phyloP scores from a whole-genome alignment of 2,113 vertebrate genomes.

The Ptychochromis oligacanthus region DNA sequence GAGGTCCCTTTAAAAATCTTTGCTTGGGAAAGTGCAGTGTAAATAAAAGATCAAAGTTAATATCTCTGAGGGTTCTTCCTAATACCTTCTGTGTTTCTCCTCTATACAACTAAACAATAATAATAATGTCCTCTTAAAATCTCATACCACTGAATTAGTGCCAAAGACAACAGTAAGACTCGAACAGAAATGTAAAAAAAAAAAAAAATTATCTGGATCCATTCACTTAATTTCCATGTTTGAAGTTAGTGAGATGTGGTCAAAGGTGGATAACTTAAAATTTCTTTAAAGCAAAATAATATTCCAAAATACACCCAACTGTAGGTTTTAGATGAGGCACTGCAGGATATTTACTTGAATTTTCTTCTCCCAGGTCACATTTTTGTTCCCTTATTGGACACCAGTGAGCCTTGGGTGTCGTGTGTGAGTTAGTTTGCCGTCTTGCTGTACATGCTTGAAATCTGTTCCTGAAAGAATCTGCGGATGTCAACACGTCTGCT shows the following conservation, averaged over 20 bases:
- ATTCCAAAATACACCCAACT: conserved; percentile 11
- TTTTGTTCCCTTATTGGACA: not conserved
- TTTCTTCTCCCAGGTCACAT: not conserved
- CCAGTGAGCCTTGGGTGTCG: not conserved
- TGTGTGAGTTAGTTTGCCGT: conserved; percentile 37
- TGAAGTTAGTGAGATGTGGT: conserved; percentile 15
- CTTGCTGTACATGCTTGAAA: conserved; percentile 79
- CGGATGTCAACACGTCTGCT: conserved; percentile 77
- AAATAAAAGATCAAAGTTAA: not conserved
- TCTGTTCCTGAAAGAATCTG: conserved; percentile 77
- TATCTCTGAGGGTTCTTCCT: not conserved
- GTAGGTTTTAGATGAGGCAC: conserved; percentile 40
- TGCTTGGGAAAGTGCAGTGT: not conserved
- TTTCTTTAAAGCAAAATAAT: conserved; percentile 17
- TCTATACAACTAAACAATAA: conserved; percentile 13
- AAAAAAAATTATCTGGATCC: conserved; percentile 1
- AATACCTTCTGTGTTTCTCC: not conserved
- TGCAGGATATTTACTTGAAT: not conserved
- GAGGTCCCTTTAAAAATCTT: conserved; percentile 19
- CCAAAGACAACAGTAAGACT: not conserved
- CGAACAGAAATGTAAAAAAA: not conserved
- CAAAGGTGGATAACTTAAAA: conserved; percentile 23
- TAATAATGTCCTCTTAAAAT: conserved; percentile 3
- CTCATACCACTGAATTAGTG: conserved; percentile 14
- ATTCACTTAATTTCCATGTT: conserved; percentile 7